A percentile compares a stretch with the other conserved stretches of the same genome.
Conservation (phyloP, 2,113 vertebrate species). For the Gyps fulvus region DNA sequence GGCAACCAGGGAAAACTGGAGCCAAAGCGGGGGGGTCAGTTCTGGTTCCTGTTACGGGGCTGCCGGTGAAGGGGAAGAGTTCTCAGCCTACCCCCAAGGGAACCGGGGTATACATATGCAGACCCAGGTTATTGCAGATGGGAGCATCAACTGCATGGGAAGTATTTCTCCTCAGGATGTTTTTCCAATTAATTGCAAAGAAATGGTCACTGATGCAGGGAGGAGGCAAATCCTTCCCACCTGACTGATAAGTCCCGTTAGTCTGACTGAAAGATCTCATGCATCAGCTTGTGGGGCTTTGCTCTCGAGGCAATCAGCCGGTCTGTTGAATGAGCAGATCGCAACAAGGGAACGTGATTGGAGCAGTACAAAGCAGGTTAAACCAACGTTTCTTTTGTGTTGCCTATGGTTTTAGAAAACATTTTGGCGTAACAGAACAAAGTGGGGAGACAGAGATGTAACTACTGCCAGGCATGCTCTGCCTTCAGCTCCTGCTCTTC, state of each 20-base stretch:
- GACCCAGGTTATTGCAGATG: neutral
- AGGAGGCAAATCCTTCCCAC: neutral
- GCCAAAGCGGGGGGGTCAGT: neutral
- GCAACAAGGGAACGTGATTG: neutral
- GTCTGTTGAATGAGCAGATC: neutral
- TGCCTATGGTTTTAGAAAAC: neutral
- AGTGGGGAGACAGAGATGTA: neutral
- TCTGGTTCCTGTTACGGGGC: neutral
- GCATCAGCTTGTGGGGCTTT: neutral
- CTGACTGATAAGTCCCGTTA: fast-evolving
- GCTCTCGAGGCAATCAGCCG: neutral
- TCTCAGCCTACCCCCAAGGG: neutral
- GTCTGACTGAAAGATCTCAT: neutral
- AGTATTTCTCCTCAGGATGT: neutral
- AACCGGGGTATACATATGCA: neutral
- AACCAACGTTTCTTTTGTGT: neutral
- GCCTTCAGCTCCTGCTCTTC: neutral
- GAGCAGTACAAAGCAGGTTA: neutral
- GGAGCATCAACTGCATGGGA: neutral
- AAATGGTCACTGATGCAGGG: neutral
- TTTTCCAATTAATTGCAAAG: neutral
- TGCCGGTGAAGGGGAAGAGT: neutral
- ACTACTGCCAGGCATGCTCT: neutral
- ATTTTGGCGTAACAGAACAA: neutral
- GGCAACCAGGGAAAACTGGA: neutral